phyloP scores from a whole-genome alignment of 2,888 invertebrate species.

The Litoditis marina region DNA sequence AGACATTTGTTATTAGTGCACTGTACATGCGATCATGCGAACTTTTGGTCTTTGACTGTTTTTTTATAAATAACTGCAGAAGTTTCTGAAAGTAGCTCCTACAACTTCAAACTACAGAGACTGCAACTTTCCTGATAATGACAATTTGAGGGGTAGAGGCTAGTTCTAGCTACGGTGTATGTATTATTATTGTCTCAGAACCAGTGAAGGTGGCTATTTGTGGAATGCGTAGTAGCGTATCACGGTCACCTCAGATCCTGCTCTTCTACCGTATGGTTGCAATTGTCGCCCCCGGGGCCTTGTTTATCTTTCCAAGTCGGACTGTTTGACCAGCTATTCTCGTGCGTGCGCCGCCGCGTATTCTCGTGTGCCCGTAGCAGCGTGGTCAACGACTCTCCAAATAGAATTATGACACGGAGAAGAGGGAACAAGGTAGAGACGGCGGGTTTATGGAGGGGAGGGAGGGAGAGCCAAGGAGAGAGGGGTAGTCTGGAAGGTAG shows the following conservation, averaged over 20 bases:
- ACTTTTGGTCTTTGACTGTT: too few species aligned
- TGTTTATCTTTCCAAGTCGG: conserved; percentile 22
- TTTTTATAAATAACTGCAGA: too few species aligned
- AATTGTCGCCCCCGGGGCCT: conserved; percentile 13
- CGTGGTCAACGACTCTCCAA: conserved; percentile 24
- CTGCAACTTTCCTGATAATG: too few species aligned
- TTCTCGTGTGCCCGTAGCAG: conserved; percentile 21
- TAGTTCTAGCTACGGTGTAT: too few species aligned
- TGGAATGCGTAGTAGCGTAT: too few species aligned
- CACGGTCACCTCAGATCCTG: not conserved
- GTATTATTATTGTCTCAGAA: too few species aligned
- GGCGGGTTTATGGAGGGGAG: not conserved
- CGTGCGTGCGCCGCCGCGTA: conserved; percentile 24
- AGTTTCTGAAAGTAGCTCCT: too few species aligned
- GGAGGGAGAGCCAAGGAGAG: not conserved
- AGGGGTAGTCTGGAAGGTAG: not conserved
- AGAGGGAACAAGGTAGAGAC: not conserved
- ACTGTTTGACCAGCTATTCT: conserved; percentile 22
- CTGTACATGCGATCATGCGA: too few species aligned
- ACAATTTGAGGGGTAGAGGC: too few species aligned
- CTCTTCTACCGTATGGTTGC: conserved; percentile 17
- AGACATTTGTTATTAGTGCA: too few species aligned
- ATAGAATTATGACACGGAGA: conserved; percentile 6
- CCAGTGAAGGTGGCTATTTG: too few species aligned
- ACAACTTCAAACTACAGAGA: too few species aligned